A percentile compares a stretch with the other conserved stretches of the same genome.
Evolutionary conservation across 2,888 invertebrate species (phyloP).

Genomic region (Polymixis lichenea): DNA sequence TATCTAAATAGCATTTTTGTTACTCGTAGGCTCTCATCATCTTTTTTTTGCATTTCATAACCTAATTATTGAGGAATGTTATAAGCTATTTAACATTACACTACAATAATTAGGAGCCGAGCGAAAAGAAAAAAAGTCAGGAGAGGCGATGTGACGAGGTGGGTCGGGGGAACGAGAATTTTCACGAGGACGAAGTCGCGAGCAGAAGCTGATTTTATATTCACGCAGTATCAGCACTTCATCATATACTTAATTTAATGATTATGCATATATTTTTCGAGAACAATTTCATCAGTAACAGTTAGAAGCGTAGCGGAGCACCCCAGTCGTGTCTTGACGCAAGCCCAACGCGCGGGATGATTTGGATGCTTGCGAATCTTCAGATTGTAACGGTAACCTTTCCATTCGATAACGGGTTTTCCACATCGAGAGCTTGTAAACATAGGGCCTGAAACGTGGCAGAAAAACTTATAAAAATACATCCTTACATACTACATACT

Average conservation of each 20-base stretch:
- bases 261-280: conserved; percentile 38
- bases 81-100: too few relatives aligned
- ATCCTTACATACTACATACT: neutral
- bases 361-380: conserved; percentile 16
- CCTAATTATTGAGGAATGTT: too few relatives aligned
- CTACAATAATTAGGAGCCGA: too few relatives aligned
- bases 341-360: conserved; percentile 30
- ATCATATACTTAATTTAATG: conserved; percentile 21
- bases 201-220: too few relatives aligned
- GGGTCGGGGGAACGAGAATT: too few relatives aligned
- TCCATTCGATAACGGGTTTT: conserved; percentile 70
- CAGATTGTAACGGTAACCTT: conserved; percentile 50
- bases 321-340: conserved; percentile 33
- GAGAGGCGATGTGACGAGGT: too few relatives aligned
- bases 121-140: too few relatives aligned
- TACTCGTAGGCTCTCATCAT: neutral
- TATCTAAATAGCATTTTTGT: neutral
- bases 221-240: neutral
- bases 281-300: conserved; percentile 26
- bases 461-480: neutral
- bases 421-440: conserved; percentile 50
- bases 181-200: too few relatives aligned
- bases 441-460: conserved; percentile 37
- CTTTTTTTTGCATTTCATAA: too few relatives aligned
- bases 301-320: conserved; percentile 50